Evolutionary conservation across 1,140 invertebrate species (phyloP).

Genomic region (Latrodectus geometricus): DNA sequence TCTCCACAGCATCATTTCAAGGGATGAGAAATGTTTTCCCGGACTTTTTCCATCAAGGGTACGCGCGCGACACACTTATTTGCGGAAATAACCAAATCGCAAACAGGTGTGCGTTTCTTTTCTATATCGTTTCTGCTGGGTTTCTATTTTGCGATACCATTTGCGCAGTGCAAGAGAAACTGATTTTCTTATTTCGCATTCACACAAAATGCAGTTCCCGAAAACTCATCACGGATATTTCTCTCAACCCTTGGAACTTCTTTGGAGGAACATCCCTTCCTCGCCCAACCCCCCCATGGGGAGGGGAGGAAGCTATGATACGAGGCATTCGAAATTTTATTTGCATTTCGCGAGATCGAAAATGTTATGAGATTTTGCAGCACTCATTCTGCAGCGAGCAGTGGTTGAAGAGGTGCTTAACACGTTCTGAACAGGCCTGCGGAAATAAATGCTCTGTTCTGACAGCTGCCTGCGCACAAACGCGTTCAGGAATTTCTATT

Average conservation of each 20-base stretch:
- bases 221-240: slow-evolving; percentile 57
- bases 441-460: too few relatives aligned
- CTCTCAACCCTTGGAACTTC: slow-evolving; percentile 8
- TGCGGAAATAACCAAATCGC: slow-evolving; percentile 30
- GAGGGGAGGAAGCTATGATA: slow-evolving; percentile 52
- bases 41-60: not conserved
- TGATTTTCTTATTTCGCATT: slow-evolving; percentile 33
- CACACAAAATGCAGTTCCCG: slow-evolving; percentile 1
- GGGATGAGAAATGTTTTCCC: too few relatives aligned
- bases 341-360: slow-evolving; percentile 50
- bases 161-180: slow-evolving; percentile 1
- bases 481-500: too few relatives aligned
- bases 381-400: not conserved
- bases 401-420: not conserved
- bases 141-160: slow-evolving; percentile 44
- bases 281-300: not conserved
- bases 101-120: not conserved
- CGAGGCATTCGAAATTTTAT: slow-evolving; percentile 53
- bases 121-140: slow-evolving; percentile 13
- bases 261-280: not conserved
- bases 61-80: not conserved
- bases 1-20: too few relatives aligned
- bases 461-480: too few relatives aligned
- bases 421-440: not conserved
- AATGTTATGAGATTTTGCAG: slow-evolving; percentile 43